phyloP scores from a whole-genome alignment of 2,888 invertebrate species.

The Stenodera caucasica region DNA sequence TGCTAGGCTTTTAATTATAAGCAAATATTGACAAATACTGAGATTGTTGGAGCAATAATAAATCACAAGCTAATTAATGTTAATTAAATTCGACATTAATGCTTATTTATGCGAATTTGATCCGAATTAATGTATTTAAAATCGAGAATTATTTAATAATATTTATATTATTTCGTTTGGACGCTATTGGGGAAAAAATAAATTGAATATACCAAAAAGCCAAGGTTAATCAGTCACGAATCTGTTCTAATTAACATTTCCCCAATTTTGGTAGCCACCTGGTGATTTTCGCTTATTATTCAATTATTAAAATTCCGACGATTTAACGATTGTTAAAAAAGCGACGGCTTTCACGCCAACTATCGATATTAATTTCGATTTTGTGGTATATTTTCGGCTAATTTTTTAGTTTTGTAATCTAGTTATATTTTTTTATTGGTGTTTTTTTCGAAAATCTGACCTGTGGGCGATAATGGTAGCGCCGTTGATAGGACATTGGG shows the following conservation, averaged over 20 bases:
- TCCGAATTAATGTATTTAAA: neutral
- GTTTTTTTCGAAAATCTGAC: slow-evolving; percentile 44
- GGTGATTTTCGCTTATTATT: neutral
- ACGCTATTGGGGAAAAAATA: no score
- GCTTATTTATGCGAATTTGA: neutral
- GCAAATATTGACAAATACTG: neutral
- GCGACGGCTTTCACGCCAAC: neutral
- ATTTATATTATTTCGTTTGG: no score
- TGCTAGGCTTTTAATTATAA: no score
- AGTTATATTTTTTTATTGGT: neutral
- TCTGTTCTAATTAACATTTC: neutral
- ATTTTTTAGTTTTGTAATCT: no score
- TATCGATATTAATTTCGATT: neutral
- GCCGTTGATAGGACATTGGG: slow-evolving; percentile 55
- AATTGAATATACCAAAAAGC: no score
- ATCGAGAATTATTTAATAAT: neutral
- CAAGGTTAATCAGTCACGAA: slow-evolving; percentile 1
- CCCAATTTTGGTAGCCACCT: neutral
- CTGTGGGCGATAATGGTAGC: slow-evolving; percentile 64
- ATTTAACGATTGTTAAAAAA: neutral
- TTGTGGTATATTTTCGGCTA: neutral
- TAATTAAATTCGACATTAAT: neutral
- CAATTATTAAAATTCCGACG: neutral
- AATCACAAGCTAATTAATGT: neutral
- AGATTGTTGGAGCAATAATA: neutral